phyloP scores from a whole-genome alignment of 1,140 invertebrate species.

The Galendromus occidentalis region DNA sequence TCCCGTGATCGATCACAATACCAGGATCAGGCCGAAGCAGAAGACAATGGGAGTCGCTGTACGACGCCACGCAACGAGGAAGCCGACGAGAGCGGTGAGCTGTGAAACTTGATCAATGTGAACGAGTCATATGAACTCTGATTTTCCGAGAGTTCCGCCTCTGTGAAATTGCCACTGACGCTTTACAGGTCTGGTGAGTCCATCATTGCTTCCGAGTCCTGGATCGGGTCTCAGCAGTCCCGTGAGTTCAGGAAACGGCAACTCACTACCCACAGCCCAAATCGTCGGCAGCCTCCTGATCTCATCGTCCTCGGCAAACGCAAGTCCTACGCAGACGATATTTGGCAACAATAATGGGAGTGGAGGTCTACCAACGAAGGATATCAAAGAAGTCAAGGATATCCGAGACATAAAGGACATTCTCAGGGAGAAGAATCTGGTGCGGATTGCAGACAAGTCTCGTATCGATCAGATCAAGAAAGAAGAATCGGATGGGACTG shows the following conservation, averaged over 20 bases:
- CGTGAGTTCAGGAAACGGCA: constrained; percentile 3
- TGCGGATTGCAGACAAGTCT: not conserved
- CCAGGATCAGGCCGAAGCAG: not conserved
- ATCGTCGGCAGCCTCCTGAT: not conserved
- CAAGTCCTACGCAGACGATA: not conserved
- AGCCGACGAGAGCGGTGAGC: not conserved
- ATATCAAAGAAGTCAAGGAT: constrained; percentile 5
- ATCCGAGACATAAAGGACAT: constrained; percentile 7
- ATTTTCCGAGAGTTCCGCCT: too few relatives aligned
- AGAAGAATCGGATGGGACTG: not conserved
- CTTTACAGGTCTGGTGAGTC: not conserved
- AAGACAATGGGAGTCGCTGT: not conserved
- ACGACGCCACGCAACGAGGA: not conserved
- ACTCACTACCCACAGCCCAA: not conserved
- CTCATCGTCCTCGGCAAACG: not conserved
- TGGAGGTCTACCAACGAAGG: constrained; percentile 2
- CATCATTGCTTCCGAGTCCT: not conserved
- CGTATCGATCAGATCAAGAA: not conserved
- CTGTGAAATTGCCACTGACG: too few relatives aligned
- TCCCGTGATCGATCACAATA: not conserved
- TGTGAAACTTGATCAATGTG: too few relatives aligned
- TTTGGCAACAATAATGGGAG: not conserved
- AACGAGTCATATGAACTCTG: too few relatives aligned
- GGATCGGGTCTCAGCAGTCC: not conserved
- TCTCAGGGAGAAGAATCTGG: not conserved